Conservation (phyloP, 2,888 invertebrate species). For the Agrochola circellaris region DNA sequence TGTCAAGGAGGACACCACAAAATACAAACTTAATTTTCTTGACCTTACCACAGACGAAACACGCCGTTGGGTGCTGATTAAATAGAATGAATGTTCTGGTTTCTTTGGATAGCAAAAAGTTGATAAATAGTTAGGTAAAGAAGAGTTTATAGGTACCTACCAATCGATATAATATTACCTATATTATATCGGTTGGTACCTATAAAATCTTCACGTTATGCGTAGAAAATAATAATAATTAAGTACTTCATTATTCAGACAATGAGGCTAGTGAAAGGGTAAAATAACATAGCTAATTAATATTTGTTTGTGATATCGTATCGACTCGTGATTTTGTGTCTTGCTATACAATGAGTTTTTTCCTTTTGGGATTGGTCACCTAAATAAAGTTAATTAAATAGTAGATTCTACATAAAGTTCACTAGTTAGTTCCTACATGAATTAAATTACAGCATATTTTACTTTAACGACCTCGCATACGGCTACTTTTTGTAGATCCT, state of each 20-base stretch:
- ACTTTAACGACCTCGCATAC: background rate
- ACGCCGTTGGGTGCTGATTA: conserved; percentile 15
- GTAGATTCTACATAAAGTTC: background rate
- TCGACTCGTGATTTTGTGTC: background rate
- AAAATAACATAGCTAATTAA: no score
- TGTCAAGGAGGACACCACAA: conserved; percentile 68
- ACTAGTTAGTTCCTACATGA: background rate
- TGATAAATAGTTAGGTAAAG: background rate
- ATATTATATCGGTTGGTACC: background rate
- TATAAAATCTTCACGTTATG: background rate
- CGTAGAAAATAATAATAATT: background rate
- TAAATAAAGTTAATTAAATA: background rate
- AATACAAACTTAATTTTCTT: conserved; percentile 72
- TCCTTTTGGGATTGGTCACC: background rate
- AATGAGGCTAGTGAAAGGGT: no score
- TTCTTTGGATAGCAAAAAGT: conserved; percentile 5
- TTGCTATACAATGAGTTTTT: background rate
- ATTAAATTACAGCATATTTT: background rate
- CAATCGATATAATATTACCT: no score
- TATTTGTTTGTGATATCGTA: no score
- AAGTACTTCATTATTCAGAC: background rate
- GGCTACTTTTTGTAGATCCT: background rate
- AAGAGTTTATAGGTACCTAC: no score
- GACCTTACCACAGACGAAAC: conserved; percentile 57
- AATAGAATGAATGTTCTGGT: conserved; percentile 9